Evolutionary conservation across 2,888 invertebrate species (phyloP).

Genomic region (Rhingia rostrata): DNA sequence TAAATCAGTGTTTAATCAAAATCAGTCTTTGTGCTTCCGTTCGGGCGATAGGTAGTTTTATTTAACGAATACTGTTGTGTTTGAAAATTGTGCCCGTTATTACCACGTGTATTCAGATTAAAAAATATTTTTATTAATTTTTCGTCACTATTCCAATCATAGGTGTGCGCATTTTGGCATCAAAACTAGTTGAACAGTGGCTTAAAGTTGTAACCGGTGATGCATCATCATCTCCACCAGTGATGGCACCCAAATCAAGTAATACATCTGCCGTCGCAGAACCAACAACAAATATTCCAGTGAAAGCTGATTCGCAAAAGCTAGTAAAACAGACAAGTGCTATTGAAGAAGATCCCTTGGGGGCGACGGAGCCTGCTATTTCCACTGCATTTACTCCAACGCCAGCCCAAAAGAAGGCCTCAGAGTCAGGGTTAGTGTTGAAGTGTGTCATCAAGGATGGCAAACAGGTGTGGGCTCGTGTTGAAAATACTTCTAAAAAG

Average conservation of each 20-base stretch:
- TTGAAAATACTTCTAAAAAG: conserved; percentile 76
- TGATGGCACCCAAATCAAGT: conserved; percentile 50
- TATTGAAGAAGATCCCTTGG: conserved; percentile 76
- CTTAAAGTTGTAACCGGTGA: conserved; percentile 93
- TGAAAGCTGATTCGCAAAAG: conserved; percentile 44
- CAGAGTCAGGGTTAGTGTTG: conserved; percentile 82
- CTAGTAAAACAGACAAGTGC: conserved; percentile 50
- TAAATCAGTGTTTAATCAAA: background rate
- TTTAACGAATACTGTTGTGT: conserved; percentile 14
- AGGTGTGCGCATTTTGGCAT: conserved; percentile 91
- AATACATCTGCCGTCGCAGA: conserved; percentile 27
- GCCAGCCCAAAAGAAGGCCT: conserved; percentile 79
- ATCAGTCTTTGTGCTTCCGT: conserved; percentile 50
- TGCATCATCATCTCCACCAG: conserved; percentile 77
- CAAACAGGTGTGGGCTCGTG: conserved; percentile 86
- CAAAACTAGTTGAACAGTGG: conserved; percentile 94
- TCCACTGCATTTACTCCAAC: conserved; percentile 78
- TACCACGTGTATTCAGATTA: conserved; percentile 4
- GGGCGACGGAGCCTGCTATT: conserved; percentile 82
- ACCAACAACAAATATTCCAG: conserved; percentile 27
- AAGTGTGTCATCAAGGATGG: conserved; percentile 90
- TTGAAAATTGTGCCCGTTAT: background rate
- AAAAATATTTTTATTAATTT: conserved; percentile 46
- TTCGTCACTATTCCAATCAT: conserved; percentile 82
- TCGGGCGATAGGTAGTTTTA: conserved; percentile 21